These are phyloP conservation scores for Watsonalla cultraria DNA, from an alignment of 2,888 invertebrate species.

Conservation along the genomic window DNA sequence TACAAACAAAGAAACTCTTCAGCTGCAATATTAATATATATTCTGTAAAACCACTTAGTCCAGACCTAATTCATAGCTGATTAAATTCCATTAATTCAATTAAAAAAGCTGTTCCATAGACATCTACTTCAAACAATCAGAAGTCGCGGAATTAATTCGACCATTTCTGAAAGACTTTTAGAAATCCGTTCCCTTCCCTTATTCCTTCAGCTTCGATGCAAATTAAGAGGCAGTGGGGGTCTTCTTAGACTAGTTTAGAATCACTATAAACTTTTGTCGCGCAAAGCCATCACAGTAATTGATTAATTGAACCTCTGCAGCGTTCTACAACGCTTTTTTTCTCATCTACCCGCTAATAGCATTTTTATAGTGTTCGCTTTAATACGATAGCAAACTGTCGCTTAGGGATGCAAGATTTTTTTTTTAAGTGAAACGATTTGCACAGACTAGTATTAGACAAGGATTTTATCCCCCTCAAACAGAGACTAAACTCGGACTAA, in stretches of 20 bases:
- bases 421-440: too few relatives aligned
- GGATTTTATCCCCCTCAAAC: too few relatives aligned
- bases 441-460: too few relatives aligned
- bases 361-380: constrained; percentile 14
- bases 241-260: constrained; percentile 14
- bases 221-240: constrained; percentile 6
- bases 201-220: constrained; percentile 7
- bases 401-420: too few relatives aligned
- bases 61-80: too few relatives aligned
- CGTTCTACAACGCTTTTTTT: constrained; percentile 25
- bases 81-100: neutral
- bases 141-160: constrained; percentile 34
- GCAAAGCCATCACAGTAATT: constrained; percentile 45
- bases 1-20: too few relatives aligned
- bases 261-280: constrained; percentile 35
- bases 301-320: constrained; percentile 51
- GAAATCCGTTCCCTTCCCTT: constrained; percentile 12
- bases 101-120: constrained; percentile 6
- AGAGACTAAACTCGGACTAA: too few relatives aligned
- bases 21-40: too few relatives aligned
- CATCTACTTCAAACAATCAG: constrained; percentile 41
- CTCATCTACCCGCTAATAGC: constrained; percentile 41
- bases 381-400: constrained; percentile 2
- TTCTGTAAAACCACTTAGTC: too few relatives aligned
- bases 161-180: constrained; percentile 24